Evolutionary conservation across 2,113 vertebrate species (phyloP), one percentile per base, ranked within the genome.

Genomic region (Elgaria multicarinata): DNA sequence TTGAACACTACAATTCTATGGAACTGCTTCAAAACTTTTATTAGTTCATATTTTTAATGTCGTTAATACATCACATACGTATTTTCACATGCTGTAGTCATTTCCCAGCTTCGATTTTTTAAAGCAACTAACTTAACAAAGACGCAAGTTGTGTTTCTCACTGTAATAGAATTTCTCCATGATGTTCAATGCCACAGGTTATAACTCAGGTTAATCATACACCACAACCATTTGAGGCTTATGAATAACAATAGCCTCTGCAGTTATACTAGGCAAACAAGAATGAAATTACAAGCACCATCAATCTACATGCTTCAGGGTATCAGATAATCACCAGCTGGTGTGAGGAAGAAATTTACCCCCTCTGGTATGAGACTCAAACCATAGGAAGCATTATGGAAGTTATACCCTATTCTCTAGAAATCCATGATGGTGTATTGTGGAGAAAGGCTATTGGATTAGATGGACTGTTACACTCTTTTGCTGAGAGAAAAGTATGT

Each of bases 211-310:
- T 58, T 64, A 24, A 0, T 75, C 76, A 89, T 20, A 89, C 53
- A 87, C 80, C 75, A 83, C 81, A 89, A 26, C 64, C 0, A 75
- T 55, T 78, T 89, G 0, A 78, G 1, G 62, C 42, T 86, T 46
- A 86, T 69, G 1, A 89, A 89, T 78, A 89, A 90, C 87, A 91
- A 50, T 2, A 88, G 20, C 9, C n/a, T 71, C 55, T 69, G 83
- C 12, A 82, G 18, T 87, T 93, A 88, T 28, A 82, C 10, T 42
- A 89, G 79, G 2, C 16, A 22, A 93, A 24, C 22, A 82, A 89
- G 39, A 91, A 89, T 78, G 90, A 93, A 92, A 91, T 85, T 89
- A n/a, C 89, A 89, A 89, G 0, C 4, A 5, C 10, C 69, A 82
- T 72, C 39, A 88, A 86, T 84, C 55, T 81, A 72, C 33, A 69